Evolutionary conservation across 2,797 vertebrate genomes (phyloP).

Genomic region (Taenioides sp.): DNA sequence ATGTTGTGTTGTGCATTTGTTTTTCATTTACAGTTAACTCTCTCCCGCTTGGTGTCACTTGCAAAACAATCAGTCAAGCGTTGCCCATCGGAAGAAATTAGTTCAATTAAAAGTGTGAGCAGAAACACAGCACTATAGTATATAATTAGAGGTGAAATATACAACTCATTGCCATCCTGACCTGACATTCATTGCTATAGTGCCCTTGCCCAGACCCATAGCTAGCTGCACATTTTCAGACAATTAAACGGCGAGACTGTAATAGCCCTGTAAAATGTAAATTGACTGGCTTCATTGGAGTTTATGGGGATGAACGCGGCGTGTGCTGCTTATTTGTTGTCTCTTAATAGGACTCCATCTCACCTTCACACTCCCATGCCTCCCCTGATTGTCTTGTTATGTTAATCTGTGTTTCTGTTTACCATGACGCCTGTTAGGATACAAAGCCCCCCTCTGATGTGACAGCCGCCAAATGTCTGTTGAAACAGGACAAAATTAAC

Average conservation of each 20-base stretch:
- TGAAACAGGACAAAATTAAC: conserved; percentile 63
- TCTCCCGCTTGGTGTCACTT: conserved; percentile 26
- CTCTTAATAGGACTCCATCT: conserved; percentile 69
- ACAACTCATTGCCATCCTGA: conserved; percentile 56
- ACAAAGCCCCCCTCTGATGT: conserved; percentile 46
- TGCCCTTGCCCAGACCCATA: conserved; percentile 54
- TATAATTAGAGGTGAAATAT: conserved; percentile 58
- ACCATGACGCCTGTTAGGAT: conserved; percentile 58
- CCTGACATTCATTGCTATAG: conserved; percentile 54
- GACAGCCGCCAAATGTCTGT: conserved; percentile 46
- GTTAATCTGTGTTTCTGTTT: conserved; percentile 74
- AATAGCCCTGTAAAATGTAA: conserved; percentile 73
- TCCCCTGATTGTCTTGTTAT: conserved; percentile 73
- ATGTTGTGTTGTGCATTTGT: background rate
- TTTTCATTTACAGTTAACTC: conserved; percentile 32
- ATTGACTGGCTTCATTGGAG: conserved; percentile 70
- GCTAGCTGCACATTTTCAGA: conserved; percentile 33
- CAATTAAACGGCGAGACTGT: conserved; percentile 58
- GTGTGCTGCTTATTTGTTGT: conserved; percentile 69
- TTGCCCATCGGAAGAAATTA: conserved; percentile 35
- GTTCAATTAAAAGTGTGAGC: conserved; percentile 41
- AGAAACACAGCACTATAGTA: conserved; percentile 29
- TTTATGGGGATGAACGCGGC: conserved; percentile 64
- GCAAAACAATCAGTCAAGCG: conserved; percentile 35
- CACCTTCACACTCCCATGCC: conserved; percentile 74